These are phyloP conservation scores for Stegostoma tigrinum DNA, from an alignment of 2,113 vertebrate genomes.

Conservation along the genomic window DNA sequence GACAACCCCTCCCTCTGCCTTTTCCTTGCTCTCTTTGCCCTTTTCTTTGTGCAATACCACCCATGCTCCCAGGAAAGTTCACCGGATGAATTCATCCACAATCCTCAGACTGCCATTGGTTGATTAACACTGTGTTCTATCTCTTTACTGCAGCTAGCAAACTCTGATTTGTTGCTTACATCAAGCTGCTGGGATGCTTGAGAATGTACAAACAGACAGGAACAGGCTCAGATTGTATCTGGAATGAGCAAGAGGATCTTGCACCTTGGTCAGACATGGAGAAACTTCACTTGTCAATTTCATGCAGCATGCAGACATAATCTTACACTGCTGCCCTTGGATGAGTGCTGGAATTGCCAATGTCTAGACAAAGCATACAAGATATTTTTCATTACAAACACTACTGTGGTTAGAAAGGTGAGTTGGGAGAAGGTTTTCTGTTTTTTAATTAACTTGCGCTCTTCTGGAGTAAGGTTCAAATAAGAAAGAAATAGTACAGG, in stretches of 20 bases:
- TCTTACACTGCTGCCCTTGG: neutral
- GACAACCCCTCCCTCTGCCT: neutral
- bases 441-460: neutral
- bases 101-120: neutral
- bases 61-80: neutral
- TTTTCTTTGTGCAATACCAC: neutral
- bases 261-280: neutral
- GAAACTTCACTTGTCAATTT: neutral
- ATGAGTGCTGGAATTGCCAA: neutral
- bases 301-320: neutral
- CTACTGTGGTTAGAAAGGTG: neutral
- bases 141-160: neutral
- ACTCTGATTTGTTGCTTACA: neutral
- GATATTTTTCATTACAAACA: neutral
- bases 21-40: neutral
- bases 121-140: neutral
- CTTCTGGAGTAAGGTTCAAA: neutral
- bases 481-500: neutral
- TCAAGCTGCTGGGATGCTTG: neutral
- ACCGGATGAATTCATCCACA: neutral
- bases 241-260: neutral
- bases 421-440: neutral
- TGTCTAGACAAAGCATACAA: neutral
- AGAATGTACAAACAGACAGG: neutral
- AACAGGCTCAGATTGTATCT: neutral